Evolutionary conservation across 2,888 invertebrate genomes (phyloP), one percentile per base, ranked within the genome.

Genomic region (Sarcophaga carnaria): DNA sequence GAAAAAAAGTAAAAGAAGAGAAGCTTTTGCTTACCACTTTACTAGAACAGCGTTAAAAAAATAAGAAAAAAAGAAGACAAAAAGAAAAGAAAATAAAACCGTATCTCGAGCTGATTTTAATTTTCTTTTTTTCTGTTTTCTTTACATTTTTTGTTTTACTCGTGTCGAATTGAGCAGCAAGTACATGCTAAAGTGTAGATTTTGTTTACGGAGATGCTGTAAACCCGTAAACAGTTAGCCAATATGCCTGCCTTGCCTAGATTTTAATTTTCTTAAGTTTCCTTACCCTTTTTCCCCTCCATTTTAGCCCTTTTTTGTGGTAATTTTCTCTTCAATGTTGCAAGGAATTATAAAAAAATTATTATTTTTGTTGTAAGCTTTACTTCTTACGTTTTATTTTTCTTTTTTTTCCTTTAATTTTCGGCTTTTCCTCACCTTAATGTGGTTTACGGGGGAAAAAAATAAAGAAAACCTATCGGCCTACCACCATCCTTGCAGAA

Each of bases 171-270:
- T 67, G 27, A 72, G 72, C 27, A 63, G 22, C 22, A 69, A 70
- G 78, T 78, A 78, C 86, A 87, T 83, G 83, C 83, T 87, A 81
- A 87, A 87, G 83, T 87, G 86, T 87, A 81, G 83, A 87, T 83
- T 83, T 83, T 81, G 86, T 77, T 74, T 77, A 80, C 69, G 64
- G 80, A 80, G 80, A 64, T 71, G 80, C 80, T 79, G 49, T 69
- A 20, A 49, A 63, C 75, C 63, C 63, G 83, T 83, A 87, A 87
- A 83, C 78, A 87, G 72, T 54, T 71, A 77, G 71, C 81, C 83
- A 83, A 87, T 83, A 78, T 78, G 83, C 74, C 1, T 78, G 83
- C 74, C 1, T 37, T 37, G 5, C 1, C 37, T 37, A 37, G 37
- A 37, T 37, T 6, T 37, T 37, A 37, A 37, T 37, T 37, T 37